phyloP scores from a whole-genome alignment of 1,140 invertebrate species.

The Drosophila repletoides region DNA sequence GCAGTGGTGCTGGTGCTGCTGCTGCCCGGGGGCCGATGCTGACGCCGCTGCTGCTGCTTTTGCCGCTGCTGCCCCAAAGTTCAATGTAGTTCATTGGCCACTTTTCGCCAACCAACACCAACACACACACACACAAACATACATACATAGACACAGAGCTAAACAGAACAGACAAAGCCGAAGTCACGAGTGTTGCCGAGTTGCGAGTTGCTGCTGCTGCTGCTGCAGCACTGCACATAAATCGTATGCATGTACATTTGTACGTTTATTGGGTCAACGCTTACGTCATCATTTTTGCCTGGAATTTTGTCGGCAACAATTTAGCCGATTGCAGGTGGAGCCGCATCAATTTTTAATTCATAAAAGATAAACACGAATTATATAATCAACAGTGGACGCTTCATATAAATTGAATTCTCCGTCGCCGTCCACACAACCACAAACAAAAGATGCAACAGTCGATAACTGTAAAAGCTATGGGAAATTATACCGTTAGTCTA shows the following conservation, averaged over 20 bases:
- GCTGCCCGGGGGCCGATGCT: conserved; percentile 40
- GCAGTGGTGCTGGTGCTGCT: conserved; percentile 23
- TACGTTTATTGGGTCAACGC: conserved; percentile 71
- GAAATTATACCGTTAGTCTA: too few species aligned
- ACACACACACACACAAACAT: conserved; percentile 22
- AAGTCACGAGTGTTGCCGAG: conserved; percentile 66
- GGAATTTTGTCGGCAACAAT: conserved; percentile 52
- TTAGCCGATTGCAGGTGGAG: conserved; percentile 39
- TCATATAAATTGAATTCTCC: conserved; percentile 17
- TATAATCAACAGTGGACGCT: conserved; percentile 21
- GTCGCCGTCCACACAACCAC: not conserved
- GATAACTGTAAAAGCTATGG: too few species aligned
- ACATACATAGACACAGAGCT: conserved; percentile 34
- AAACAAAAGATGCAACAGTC: not conserved
- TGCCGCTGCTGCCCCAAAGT: conserved; percentile 61
- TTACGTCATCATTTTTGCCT: conserved; percentile 72
- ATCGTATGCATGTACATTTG: conserved; percentile 40
- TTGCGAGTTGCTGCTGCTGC: conserved; percentile 33
- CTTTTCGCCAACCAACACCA: conserved; percentile 60
- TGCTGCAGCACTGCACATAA: conserved; percentile 35
- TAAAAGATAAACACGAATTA: conserved; percentile 45
- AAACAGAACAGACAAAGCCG: conserved; percentile 69
- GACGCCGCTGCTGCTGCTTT: conserved; percentile 26
- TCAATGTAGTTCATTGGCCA: conserved; percentile 78
- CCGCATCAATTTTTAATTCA: conserved; percentile 44